Conservation (phyloP, 2,797 vertebrate species). For the Chelonia mydas region DNA sequence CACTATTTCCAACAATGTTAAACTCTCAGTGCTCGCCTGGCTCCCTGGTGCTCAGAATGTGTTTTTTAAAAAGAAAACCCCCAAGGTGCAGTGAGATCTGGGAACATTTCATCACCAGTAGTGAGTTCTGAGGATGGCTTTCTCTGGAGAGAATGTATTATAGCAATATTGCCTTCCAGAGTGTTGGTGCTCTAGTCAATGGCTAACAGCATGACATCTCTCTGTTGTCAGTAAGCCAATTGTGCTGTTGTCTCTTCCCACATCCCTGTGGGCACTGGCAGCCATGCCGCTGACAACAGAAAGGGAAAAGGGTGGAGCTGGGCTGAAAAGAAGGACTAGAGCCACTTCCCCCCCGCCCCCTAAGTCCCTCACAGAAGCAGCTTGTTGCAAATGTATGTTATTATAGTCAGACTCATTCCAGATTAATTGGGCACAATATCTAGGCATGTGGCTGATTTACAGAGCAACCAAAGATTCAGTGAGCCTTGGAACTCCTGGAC, state of each 20-base stretch:
- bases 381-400: slow-evolving; percentile 44
- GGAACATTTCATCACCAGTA: slow-evolving; percentile 58
- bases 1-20: neutral
- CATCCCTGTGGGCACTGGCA: slow-evolving; percentile 74
- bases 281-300: neutral
- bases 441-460: slow-evolving; percentile 77
- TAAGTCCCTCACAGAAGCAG: slow-evolving; percentile 44
- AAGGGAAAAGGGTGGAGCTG: slow-evolving; percentile 46
- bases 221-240: slow-evolving; percentile 73
- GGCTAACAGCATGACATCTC: slow-evolving; percentile 67
- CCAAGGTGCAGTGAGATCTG: neutral
- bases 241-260: slow-evolving; percentile 68
- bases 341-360: neutral
- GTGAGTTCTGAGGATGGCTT: slow-evolving; percentile 42
- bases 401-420: slow-evolving; percentile 69
- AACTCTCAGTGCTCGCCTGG: neutral
- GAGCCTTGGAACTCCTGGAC: slow-evolving; percentile 70
- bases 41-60: neutral
- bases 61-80: neutral
- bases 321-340: slow-evolving; percentile 22
- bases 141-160: slow-evolving; percentile 65
- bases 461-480: slow-evolving; percentile 58
- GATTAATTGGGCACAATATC: slow-evolving; percentile 79
- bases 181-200: slow-evolving; percentile 71
- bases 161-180: slow-evolving; percentile 53